Conservation (phyloP, 2,797 vertebrate species). For the Lacerta bilineata region DNA sequence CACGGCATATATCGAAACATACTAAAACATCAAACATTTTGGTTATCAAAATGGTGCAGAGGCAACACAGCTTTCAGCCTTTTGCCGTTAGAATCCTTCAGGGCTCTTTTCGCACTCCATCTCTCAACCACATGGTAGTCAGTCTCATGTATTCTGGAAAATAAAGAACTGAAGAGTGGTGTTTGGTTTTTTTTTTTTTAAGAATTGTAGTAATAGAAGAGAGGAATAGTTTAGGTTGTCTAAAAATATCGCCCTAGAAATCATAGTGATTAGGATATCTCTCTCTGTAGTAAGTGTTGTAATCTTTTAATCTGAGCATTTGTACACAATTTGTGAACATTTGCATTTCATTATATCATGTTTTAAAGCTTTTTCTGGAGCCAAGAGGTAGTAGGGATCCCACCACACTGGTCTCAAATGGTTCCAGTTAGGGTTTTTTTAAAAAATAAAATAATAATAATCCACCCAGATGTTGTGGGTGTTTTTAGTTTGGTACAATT, state of each 20-base stretch:
- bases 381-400: not conserved
- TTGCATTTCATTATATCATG: not conserved
- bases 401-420: not conserved
- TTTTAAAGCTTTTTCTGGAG: not conserved
- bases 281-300: not conserved
- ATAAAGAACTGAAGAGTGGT: not conserved
- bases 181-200: not conserved
- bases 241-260: not conserved
- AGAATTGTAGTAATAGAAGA: not conserved
- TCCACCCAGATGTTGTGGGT: not conserved
- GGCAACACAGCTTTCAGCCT: not conserved
- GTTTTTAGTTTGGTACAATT: not conserved
- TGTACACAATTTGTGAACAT: conserved; percentile 10
- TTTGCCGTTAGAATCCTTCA: not conserved
- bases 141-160: not conserved
- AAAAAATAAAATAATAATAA: not conserved
- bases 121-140: not conserved
- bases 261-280: not conserved
- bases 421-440: not conserved
- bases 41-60: not conserved
- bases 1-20: no score
- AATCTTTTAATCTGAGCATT: not conserved
- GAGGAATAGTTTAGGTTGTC: not conserved
- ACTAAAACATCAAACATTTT: not conserved
- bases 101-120: not conserved